Base-by-base conservation (phyloP, 2,888 invertebrate species). In the Rhodophaea formosa region DNA sequence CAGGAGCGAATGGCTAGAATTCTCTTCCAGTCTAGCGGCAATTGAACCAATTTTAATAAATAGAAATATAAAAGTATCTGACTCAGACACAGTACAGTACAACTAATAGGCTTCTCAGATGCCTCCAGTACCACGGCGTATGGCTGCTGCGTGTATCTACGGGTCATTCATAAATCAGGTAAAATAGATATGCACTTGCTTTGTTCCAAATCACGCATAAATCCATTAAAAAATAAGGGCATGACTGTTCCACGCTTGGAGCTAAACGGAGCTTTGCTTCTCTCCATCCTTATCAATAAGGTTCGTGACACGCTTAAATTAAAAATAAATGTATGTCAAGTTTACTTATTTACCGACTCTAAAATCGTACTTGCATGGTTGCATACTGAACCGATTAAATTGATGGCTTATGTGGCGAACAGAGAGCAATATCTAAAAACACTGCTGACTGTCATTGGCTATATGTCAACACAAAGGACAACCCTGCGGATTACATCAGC, bases 151-250 rank as follows among this genome's bases (percentile, higher is more conserved):
- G 32, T 65, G 23, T 63, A 65, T 35, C 42, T 65, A 16, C 56
- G 61, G 0, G 56, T 59, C 3, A 54, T 56, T 0, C 45, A 59
- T 12, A 7, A 23, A 32, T n/a, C 49, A 59, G 61, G 64, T 60
- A 61, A 59, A n/a, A 56, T 45, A 12, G 8, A 46, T 39, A 16
- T 59, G 8, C 42, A 44, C 17, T 59, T 64, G 16, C 55, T 67
- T 29, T 61, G 66, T 44, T 63, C 63, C 3, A 64, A 64, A 51
- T 66, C 63, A 7, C n/a, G 63, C 15, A 53, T 66, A 1, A 64
- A 65, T 35, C 65, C 65, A 6, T 12, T 29, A 0, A 39, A 57
- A 1, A 56, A 65, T n/a, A 12, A 47, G 8, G 47, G 29, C 47
- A 12, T 12, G 47, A 47, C 47, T 12, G 47, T 47, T 23, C 52